A percentile compares a stretch with the other conserved stretches of the same genome.
These are phyloP conservation scores for Trichogramma evanescens DNA, from an alignment of 2,888 invertebrate species.

Conservation along the genomic window DNA sequence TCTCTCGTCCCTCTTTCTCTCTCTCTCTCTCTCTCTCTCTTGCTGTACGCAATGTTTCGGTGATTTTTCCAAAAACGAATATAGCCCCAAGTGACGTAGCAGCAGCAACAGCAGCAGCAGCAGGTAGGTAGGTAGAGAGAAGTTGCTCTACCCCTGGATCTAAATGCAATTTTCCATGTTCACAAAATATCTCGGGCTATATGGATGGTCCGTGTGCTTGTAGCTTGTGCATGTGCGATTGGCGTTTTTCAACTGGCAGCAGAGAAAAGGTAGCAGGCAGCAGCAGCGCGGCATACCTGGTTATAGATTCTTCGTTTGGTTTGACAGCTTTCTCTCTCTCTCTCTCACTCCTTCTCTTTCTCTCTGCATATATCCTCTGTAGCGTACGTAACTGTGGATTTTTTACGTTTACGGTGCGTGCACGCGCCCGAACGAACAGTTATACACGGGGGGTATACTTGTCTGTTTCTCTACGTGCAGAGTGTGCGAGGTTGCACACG, in stretches of 20 bases:
- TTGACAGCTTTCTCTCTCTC: neutral
- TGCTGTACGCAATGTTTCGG: neutral
- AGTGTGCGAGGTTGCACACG: too few species aligned
- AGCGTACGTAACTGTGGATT: neutral
- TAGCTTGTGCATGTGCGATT: slow-evolving; percentile 6
- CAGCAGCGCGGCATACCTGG: neutral
- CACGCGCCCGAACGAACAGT: neutral
- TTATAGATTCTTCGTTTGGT: neutral
- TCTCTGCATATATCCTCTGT: neutral
- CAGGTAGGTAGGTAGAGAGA: neutral
- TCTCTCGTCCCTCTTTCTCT: neutral
- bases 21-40: neutral
- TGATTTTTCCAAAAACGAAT: slow-evolving; percentile 15
- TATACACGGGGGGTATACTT: too few species aligned
- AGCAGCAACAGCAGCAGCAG: neutral
- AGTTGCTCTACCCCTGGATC: slow-evolving; percentile 2
- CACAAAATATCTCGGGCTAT: too few species aligned
- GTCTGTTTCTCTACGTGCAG: too few species aligned
- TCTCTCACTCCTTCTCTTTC: neutral
- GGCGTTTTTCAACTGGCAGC: slow-evolving; percentile 1
- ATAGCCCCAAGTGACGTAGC: slow-evolving; percentile 1
- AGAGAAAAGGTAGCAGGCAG: neutral
- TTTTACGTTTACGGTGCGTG: neutral
- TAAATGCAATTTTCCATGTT: slow-evolving; percentile 15
- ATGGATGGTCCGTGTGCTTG: neutral